These are phyloP conservation scores for Rhyacophila brunnea DNA, from an alignment of 1,140 invertebrate genomes.

Conservation along the genomic window DNA sequence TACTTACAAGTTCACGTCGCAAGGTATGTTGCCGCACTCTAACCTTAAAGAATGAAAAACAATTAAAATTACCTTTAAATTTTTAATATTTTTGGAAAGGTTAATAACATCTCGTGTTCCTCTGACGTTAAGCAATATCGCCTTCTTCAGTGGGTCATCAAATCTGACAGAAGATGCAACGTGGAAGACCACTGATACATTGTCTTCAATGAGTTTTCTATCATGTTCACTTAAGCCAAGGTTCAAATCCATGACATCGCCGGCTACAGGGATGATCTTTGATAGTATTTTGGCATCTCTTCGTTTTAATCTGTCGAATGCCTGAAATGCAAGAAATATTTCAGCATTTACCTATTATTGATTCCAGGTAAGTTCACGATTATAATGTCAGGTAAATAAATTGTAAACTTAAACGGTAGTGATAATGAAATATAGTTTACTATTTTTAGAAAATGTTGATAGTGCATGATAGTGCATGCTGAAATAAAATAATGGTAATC, in stretches of 20 bases:
- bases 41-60: no score
- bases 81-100: conserved; percentile 56
- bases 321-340: no score
- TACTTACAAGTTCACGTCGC: no score
- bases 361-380: no score
- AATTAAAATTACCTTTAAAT: conserved; percentile 40
- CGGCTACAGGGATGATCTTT: conserved; percentile 58
- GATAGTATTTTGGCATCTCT: conserved; percentile 43
- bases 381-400: no score
- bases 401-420: no score
- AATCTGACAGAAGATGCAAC: conserved; percentile 56
- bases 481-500: no score
- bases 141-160: conserved; percentile 67
- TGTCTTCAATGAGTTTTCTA: conserved; percentile 39
- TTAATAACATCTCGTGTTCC: conserved; percentile 56
- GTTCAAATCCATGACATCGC: conserved; percentile 57
- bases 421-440: no score
- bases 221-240: conserved; percentile 18
- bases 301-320: conserved; percentile 41
- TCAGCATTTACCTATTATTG: no score
- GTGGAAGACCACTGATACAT: conserved; percentile 27
- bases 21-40: no score
- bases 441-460: no score
- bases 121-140: conserved; percentile 54
- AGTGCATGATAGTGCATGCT: no score